Evolutionary conservation across 1,140 invertebrate species (phyloP), one percentile per base, ranked within the genome.

Genomic region (Mylabris phalerata): DNA sequence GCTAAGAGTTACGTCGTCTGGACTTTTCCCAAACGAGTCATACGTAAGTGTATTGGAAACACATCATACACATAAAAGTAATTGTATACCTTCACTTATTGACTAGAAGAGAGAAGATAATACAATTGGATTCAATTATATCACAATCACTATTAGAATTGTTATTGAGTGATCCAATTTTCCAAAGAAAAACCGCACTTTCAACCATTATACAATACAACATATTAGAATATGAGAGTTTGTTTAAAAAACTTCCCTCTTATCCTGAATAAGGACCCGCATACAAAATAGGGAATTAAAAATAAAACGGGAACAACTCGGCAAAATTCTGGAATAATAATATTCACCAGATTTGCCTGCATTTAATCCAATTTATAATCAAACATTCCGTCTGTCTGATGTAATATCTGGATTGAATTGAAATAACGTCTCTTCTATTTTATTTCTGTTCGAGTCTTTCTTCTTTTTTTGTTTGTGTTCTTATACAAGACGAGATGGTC

Each of bases 301-400:
- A 57, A 44, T 41, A 61, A 57, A 49, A 26, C 9, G 48, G 38
- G 43, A 57, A 32, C 32, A 32, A 56, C 41, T 50, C 59, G 41
- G 39, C 13, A 57, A 61, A 57, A 51, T 61, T 57, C 48, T 50
- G 27, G 32, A 32, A 32, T 45, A 56, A 32, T 45, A 56, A 51
- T 57, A 61, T 56, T 61, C 51, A 57, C 52, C 52, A 57, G 48
- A 61, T 61, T 61, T 57, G 44, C 46, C 46, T 55, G 45, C 51
- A 57, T 55, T 61, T 61, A 61, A 61, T 61, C 52, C 59, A 61
- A 61, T 61, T 61, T 61, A 61, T 61, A 61, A 61, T 61, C 59
- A 61, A 52, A 56, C 52, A 61, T 57, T 61, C 59, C 4, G 59
- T 56, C 59, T 57, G 59, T 51, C 50, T 51, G 52, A 48, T 52